Base-by-base conservation (phyloP, 2,888 invertebrate genomes). In the Achlya flavicornis region DNA sequence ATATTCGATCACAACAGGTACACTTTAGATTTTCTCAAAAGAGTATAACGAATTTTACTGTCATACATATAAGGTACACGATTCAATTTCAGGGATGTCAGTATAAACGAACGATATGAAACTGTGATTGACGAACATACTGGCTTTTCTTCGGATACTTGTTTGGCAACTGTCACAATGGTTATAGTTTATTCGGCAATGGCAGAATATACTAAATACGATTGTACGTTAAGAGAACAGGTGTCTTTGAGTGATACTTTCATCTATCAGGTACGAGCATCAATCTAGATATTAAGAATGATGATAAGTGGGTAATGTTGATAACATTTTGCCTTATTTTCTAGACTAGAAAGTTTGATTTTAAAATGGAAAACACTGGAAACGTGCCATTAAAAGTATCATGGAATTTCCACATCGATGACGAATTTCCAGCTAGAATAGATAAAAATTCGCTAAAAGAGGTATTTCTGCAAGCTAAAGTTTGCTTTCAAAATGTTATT, bases 171-270 rank as follows among this genome's bases (percentile, higher is more conserved):
- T 35, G 84, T 92, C 16, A 80, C 79, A 6, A 90, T 95, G 66
- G 80, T 92, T 14, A 75, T 95, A 4, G 78, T 94, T 6, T 87
- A 95, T 68, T 94, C 92, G 4, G 94, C 92, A 3, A 81, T 84
- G 16, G 94, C 94, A 1, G 94, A 94, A 73, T 95, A 94, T 70
- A 89, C 94, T 0, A 90, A 89, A 73, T 95, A 94, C 70, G 67
- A 69, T 1, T 94, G 94, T 69, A 75, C 84, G 3, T 77, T 94
- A n/a, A 71, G 82, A 4, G 88, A 93, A 59, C 80, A 85, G 65
- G 90, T 93, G 26, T 61, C 76, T 60, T 89, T 96, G 66, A 84
- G 83, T 4, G 95, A 95, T 70, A 95, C 95, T 0, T 94, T 94
- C 70, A 93, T 95, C 76, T 95, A 92, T 75, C 87, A 93, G 84